Conservation (phyloP, 2,888 invertebrate genomes). For the Oscheius sp. region DNA sequence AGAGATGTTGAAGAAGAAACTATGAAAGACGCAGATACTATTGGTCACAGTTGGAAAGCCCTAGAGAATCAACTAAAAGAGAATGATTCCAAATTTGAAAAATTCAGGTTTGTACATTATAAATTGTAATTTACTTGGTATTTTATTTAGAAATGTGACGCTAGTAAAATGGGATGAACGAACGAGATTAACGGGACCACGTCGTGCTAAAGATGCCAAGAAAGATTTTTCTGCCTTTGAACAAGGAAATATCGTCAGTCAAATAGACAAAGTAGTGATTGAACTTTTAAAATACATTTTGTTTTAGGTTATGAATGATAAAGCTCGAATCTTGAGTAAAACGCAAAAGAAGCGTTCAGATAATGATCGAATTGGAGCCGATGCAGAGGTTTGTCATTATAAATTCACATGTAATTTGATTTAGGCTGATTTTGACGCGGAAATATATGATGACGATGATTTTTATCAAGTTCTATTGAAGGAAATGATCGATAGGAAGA, state of each 20-base stretch:
- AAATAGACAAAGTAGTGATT: constrained; percentile 82
- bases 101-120: constrained; percentile 48
- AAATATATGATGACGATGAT: constrained; percentile 93
- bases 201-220: constrained; percentile 78
- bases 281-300: neutral
- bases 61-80: constrained; percentile 23
- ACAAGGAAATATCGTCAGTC: constrained; percentile 78
- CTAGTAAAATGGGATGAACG: constrained; percentile 96
- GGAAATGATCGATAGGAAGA: constrained; percentile 90
- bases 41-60: constrained; percentile 3
- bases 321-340: constrained; percentile 82
- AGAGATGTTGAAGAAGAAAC: constrained; percentile 36
- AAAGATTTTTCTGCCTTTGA: constrained; percentile 78
- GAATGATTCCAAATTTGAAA: constrained; percentile 37
- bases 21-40: constrained; percentile 30
- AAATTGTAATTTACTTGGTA: too few relatives aligned
- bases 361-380: constrained; percentile 80
- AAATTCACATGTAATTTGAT: neutral
- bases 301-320: constrained; percentile 81
- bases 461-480: constrained; percentile 93
- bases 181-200: constrained; percentile 81
- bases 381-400: constrained; percentile 26
- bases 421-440: constrained; percentile 51
- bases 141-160: constrained; percentile 80
- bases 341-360: constrained; percentile 85